Conservation (phyloP, 2,113 vertebrate genomes). For the Brachyhypopomus occidentalis region DNA sequence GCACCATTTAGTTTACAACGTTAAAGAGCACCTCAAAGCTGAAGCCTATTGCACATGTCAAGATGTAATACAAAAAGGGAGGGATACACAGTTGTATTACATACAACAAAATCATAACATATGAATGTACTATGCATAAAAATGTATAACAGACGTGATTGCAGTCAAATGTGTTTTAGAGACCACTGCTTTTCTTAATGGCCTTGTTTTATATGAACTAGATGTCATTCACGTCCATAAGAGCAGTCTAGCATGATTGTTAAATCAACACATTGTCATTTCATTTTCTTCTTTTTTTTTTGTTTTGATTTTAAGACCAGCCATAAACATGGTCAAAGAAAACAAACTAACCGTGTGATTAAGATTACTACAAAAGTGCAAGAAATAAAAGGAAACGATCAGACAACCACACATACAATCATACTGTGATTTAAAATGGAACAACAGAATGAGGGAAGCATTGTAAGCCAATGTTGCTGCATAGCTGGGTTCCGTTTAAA, state of each 20-base stretch:
- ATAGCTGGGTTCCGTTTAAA: slow-evolving; percentile 99
- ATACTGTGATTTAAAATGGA: slow-evolving; percentile 56
- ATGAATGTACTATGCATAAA: slow-evolving; percentile 86
- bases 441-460: slow-evolving; percentile 82
- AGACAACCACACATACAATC: slow-evolving; percentile 77
- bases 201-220: slow-evolving; percentile 52
- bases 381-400: slow-evolving; percentile 39
- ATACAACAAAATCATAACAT: slow-evolving; percentile 71
- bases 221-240: slow-evolving; percentile 52
- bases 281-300: slow-evolving; percentile 36
- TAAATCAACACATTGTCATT: slow-evolving; percentile 79
- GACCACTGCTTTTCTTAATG: slow-evolving; percentile 81
- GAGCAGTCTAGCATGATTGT: slow-evolving; percentile 84
- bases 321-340: slow-evolving; percentile 77
- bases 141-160: slow-evolving; percentile 78
- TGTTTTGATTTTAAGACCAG: slow-evolving; percentile 84
- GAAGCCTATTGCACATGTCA: slow-evolving; percentile 98
- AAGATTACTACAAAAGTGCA: slow-evolving; percentile 67
- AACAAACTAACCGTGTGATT: slow-evolving; percentile 80
- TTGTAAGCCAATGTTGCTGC: slow-evolving; percentile 89
- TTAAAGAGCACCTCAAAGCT: slow-evolving; percentile 82
- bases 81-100: slow-evolving; percentile 71
- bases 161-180: slow-evolving; percentile 85
- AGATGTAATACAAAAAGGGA: slow-evolving; percentile 81
- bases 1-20: slow-evolving; percentile 34